Evolutionary conservation across 2,113 vertebrate genomes (phyloP), one percentile per base, ranked within the genome.

Genomic region (Phylloscopus whistleri): DNA sequence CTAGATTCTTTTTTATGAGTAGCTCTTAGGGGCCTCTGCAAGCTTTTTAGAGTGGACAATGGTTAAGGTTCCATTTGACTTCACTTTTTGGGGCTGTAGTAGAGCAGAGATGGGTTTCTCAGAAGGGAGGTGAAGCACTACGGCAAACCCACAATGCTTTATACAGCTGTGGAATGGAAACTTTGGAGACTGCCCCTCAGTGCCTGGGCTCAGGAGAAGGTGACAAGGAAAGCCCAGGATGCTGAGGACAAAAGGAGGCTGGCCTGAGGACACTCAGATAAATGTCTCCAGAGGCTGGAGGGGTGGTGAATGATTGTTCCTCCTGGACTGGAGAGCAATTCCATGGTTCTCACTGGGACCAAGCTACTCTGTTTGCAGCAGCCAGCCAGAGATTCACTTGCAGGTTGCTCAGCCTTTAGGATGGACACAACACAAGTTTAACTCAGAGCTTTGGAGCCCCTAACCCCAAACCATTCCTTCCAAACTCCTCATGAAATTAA

Each of bases 31-130:
- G 53, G n/a, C 3, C 24, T 46, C 39, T 73, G 35, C 28, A 49
- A 31, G 13, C 2, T 44, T 90, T 60, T 88, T 63, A 41, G 59
- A 83, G 58, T 2, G 2, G 6, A 27, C 0, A 0, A 15, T 30
- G 13, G 15, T 79, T 53, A 79, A 83, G 17, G 30, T 52, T 27
- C 7, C 30, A n/a, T 53, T 81, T 67, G 39, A n/a, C 24, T 75
- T 66, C 6, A 30, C 10, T 51, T 46, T 58, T 18, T 3, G 11
- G 4, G 10, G 26, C 28, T 84, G 13, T 28, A n/a, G 22, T 10
- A 46, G 53, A 46, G 8, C 8, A n/a, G 33, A 72, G 16, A 28
- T 11, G 19, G 23, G 30, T 64, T 37, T 80, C 33, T 73, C 16
- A 59, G 39, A 78, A 53, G 9, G 13, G 7, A 67, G 18, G n/a